These are phyloP conservation scores for Cliona cf. orientalis DNA, from an alignment of 37 sponge, comb jelly and placozoan species.

Conservation along the genomic window DNA sequence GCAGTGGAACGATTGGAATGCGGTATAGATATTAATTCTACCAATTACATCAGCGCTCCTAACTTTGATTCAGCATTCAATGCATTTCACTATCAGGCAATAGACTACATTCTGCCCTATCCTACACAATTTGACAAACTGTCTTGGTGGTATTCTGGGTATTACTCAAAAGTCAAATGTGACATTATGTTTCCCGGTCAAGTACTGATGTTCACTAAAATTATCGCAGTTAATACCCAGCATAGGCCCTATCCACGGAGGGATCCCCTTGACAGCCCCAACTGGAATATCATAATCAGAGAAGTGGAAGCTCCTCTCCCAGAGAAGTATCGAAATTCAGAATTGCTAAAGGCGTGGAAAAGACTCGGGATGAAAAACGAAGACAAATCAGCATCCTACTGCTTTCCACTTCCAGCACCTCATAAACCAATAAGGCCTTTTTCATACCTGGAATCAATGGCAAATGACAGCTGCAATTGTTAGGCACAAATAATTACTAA, in stretches of 20 bases:
- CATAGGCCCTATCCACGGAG: not conserved
- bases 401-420: not conserved
- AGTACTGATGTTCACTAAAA: not conserved
- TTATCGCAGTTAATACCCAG: not conserved
- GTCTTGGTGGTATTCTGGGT: not conserved
- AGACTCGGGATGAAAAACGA: not conserved
- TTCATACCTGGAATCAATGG: too few species aligned
- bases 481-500: too few species aligned
- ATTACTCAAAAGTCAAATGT: not conserved
- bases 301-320: not conserved
- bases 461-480: too few species aligned
- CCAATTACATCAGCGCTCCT: not conserved
- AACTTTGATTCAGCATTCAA: not conserved
- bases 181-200: not conserved
- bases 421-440: not conserved
- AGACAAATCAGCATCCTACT: not conserved
- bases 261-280: not conserved
- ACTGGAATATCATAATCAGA: not conserved
- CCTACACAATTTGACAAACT: not conserved
- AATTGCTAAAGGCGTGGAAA: not conserved
- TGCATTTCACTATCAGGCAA: not conserved
- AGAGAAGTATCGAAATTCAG: not conserved
- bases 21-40: too few species aligned
- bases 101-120: not conserved
- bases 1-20: not conserved